Conservation (phyloP, 2,797 vertebrate species). For the Acrossocheilus fasciatus region DNA sequence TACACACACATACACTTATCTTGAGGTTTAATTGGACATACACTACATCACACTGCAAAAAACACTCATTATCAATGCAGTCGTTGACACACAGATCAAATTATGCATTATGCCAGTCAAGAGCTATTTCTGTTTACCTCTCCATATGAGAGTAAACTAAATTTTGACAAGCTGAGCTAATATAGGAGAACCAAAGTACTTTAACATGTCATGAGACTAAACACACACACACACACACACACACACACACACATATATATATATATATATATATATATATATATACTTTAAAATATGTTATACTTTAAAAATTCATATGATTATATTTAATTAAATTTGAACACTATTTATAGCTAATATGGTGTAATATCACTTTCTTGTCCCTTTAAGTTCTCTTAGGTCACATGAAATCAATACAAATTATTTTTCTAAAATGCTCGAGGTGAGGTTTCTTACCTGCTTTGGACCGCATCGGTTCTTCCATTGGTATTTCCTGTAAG, state of each 20-base stretch:
- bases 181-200: neutral
- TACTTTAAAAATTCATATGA: no score
- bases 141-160: neutral
- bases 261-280: no score
- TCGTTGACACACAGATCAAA: neutral
- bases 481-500: slow-evolving; percentile 46
- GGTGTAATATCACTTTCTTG: neutral
- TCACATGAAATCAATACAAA: neutral
- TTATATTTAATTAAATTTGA: neutral
- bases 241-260: no score
- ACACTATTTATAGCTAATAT: neutral
- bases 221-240: neutral
- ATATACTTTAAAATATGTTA: no score
- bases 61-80: neutral
- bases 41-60: neutral
- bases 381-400: neutral
- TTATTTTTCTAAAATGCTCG: neutral
- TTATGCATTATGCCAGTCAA: neutral
- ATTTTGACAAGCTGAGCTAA: neutral
- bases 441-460: slow-evolving; percentile 38
- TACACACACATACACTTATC: neutral
- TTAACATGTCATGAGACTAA: neutral
- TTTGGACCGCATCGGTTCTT: slow-evolving; percentile 34
- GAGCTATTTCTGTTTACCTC: neutral
- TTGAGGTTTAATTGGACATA: slow-evolving; percentile 7